Percentiles rank a stretch among this genome's conserved stretches.
phyloP scores from a whole-genome alignment of 2,113 vertebrate genomes.

The Corynorhinus townsendii region DNA sequence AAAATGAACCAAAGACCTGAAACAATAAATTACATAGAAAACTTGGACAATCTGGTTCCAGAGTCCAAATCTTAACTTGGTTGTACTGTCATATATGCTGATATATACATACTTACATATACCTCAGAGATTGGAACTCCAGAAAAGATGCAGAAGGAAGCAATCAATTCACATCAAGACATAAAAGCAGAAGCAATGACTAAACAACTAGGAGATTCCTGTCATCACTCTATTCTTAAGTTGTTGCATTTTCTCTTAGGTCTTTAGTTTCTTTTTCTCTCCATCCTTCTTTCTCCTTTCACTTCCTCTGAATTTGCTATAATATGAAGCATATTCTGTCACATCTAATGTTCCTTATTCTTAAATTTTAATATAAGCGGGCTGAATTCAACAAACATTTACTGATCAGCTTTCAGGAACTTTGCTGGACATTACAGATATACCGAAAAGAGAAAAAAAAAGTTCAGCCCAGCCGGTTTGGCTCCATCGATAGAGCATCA shows the following conservation, averaged over 20 bases:
- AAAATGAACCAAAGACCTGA: too few relatives aligned
- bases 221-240: neutral
- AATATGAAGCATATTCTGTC: neutral
- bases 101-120: neutral
- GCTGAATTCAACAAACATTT: conserved; percentile 23
- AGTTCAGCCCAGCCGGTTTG: too few relatives aligned
- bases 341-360: neutral
- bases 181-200: neutral
- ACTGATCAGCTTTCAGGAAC: neutral
- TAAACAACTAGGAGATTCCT: neutral
- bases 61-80: neutral
- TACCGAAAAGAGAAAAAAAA: neutral
- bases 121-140: neutral
- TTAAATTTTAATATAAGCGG: neutral
- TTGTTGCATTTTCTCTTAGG: neutral
- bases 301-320: neutral
- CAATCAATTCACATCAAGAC: neutral
- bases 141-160: neutral
- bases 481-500: too few relatives aligned
- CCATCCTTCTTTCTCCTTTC: neutral
- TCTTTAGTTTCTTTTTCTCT: neutral
- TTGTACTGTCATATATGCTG: neutral
- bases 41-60: neutral
- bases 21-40: neutral
- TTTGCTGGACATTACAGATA: neutral